These are phyloP conservation scores for Alloscopus bannaensis DNA, from an alignment of 2,888 invertebrate genomes.

Conservation along the genomic window DNA sequence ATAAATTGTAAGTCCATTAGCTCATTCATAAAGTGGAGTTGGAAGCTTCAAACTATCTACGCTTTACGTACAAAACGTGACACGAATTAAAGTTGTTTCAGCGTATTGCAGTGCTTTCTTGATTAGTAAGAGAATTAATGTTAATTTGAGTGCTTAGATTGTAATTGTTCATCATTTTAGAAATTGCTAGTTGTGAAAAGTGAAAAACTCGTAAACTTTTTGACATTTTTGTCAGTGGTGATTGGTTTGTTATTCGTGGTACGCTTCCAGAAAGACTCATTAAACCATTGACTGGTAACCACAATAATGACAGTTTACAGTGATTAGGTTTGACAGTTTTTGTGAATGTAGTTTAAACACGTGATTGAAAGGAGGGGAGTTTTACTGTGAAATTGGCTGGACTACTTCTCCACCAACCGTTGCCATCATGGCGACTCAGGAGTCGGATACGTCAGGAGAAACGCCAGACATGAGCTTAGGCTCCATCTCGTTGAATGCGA, in stretches of 20 bases:
- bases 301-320: not conserved
- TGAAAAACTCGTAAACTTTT: not conserved
- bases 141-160: too few relatives aligned
- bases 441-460: not conserved
- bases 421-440: not conserved
- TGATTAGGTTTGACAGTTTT: too few relatives aligned
- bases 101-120: too few relatives aligned
- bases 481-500: conserved; percentile 33
- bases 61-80: too few relatives aligned
- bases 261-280: not conserved
- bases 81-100: too few relatives aligned
- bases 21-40: too few relatives aligned
- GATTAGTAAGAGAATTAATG: too few relatives aligned
- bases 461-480: conserved; percentile 45
- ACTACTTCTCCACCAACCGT: not conserved
- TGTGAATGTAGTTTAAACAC: too few relatives aligned
- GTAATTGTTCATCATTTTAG: not conserved
- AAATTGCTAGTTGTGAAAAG: not conserved
- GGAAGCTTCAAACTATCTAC: too few relatives aligned
- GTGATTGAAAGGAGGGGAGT: too few relatives aligned
- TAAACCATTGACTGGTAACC: not conserved
- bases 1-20: too few relatives aligned
- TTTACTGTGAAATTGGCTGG: not conserved
- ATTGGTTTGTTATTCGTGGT: not conserved
- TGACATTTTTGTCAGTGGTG: not conserved